These are phyloP conservation scores for Pipa parva DNA, from an alignment of 2,113 vertebrate genomes.

Conservation along the genomic window DNA sequence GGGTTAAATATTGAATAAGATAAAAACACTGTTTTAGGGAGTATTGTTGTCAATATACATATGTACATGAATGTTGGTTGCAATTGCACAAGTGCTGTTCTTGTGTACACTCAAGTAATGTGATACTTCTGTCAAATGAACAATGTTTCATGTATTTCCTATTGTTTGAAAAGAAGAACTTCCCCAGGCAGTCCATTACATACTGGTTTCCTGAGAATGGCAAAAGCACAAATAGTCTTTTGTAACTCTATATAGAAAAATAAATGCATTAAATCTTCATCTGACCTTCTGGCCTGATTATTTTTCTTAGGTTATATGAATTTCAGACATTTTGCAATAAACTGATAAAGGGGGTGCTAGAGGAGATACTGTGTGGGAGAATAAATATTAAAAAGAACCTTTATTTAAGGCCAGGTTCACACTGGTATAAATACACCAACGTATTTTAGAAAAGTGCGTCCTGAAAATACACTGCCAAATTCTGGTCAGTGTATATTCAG, in stretches of 20 bases:
- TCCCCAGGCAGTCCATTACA: conserved; percentile 28
- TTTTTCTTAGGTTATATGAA: neutral
- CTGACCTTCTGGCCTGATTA: conserved; percentile 17
- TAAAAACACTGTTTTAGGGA: neutral
- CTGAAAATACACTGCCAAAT: too few relatives aligned
- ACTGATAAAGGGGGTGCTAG: too few relatives aligned
- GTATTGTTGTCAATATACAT: neutral
- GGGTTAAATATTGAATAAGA: neutral
- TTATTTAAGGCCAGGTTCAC: too few relatives aligned
- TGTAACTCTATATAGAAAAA: conserved; percentile 27
- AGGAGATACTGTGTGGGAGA: too few relatives aligned
- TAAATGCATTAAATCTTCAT: conserved; percentile 32
- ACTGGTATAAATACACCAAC: too few relatives aligned
- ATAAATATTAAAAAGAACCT: too few relatives aligned
- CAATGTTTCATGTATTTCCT: conserved; percentile 25
- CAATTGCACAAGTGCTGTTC: neutral
- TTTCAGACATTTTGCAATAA: too few relatives aligned
- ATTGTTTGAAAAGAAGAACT: conserved; percentile 29
- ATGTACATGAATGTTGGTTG: conserved; percentile 4
- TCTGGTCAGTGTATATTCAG: too few relatives aligned
- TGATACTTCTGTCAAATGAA: conserved; percentile 23
- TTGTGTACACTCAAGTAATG: neutral
- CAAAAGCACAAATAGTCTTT: conserved; percentile 10
- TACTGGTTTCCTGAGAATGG: conserved; percentile 27
- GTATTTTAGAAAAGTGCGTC: too few relatives aligned